These are phyloP conservation scores for Leucophenga maculata DNA, from an alignment of 2,888 invertebrate genomes.

Conservation along the genomic window DNA sequence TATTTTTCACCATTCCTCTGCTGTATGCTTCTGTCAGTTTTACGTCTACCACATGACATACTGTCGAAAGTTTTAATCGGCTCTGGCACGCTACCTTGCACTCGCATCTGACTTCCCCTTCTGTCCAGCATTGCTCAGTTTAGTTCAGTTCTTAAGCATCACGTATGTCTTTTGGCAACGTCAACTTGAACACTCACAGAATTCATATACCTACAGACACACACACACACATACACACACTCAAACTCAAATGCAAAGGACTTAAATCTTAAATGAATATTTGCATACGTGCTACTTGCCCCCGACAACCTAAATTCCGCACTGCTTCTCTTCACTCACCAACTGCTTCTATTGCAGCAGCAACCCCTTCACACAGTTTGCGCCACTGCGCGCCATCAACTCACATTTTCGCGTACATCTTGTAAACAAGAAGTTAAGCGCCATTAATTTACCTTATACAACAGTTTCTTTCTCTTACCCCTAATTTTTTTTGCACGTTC, in stretches of 20 bases:
- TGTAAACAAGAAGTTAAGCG: slow-evolving; percentile 63
- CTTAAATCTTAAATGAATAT: slow-evolving; percentile 53
- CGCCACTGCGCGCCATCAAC: slow-evolving; percentile 22
- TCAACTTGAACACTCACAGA: neutral
- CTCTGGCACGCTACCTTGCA: slow-evolving; percentile 50
- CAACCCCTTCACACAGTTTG: neutral
- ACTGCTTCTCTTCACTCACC: neutral
- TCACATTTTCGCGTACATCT: slow-evolving; percentile 51
- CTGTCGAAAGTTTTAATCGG: slow-evolving; percentile 65
- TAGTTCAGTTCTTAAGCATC: slow-evolving; percentile 1
- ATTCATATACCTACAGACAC: slow-evolving; percentile 33
- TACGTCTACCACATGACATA: slow-evolving; percentile 33
- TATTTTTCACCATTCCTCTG: neutral
- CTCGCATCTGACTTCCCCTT: neutral
- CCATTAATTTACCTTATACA: slow-evolving; percentile 55
- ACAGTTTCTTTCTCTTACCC: neutral
- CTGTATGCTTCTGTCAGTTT: slow-evolving; percentile 26
- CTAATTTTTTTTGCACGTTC: neutral
- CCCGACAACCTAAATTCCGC: no score
- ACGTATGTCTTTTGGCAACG: slow-evolving; percentile 6
- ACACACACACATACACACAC: slow-evolving; percentile 32
- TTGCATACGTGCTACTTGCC: slow-evolving; percentile 46
- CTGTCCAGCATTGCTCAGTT: neutral
- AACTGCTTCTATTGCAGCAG: no score
- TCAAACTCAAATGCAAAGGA: slow-evolving; percentile 36